Base-by-base conservation (phyloP, 64 coral and sea anemone species). In the Cladopsammia gracilis region DNA sequence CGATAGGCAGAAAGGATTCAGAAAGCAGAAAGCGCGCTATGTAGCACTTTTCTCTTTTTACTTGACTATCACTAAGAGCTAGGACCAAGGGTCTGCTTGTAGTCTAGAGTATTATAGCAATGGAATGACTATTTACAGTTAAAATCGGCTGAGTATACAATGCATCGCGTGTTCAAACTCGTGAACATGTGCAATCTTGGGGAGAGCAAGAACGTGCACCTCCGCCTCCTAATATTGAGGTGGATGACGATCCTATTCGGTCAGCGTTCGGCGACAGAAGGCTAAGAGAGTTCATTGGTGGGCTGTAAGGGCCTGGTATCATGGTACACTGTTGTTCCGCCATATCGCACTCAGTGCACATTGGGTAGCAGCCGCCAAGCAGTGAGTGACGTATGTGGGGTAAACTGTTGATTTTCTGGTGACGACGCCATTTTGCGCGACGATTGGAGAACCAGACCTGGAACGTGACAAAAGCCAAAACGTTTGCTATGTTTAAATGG, bases 391-490 rank as follows among this genome's bases (percentile, higher is more conserved):
- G 73, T 89, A 99, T 91, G 13, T 96, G 91, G 10, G 95, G 98
- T 80, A 99, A 68, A 76, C 79, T 99, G 69, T 92, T 89, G 50
- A 99, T 99, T 76, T 99, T 99, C 59, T 96, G 95, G 58, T 99
- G 95, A 51, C 98, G 94, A 76, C 98, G 91, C 98, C 98, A 99
- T 89, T 99, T 99, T 73, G 98, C 98, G 59, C 98, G 82, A 23
- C 98, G 88, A 90, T 99, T 99, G 11, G 98, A 99, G 91, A 99
- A 99, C 98, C 98, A 99, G 3, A 99, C 98, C 98, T 99, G 46
- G 64, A 70, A 16, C 61, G 5, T 51, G 53, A 85, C 26, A 14
- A 67, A 52, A 79, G 23, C 48, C 19, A 56, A 26, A 23, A 18
- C 45, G 8, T 18, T 52, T 23, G 14, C 46, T 10, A 70, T 24